These are phyloP conservation scores for Emys orbicularis DNA, from an alignment of 2,797 vertebrate genomes.

Conservation along the genomic window DNA sequence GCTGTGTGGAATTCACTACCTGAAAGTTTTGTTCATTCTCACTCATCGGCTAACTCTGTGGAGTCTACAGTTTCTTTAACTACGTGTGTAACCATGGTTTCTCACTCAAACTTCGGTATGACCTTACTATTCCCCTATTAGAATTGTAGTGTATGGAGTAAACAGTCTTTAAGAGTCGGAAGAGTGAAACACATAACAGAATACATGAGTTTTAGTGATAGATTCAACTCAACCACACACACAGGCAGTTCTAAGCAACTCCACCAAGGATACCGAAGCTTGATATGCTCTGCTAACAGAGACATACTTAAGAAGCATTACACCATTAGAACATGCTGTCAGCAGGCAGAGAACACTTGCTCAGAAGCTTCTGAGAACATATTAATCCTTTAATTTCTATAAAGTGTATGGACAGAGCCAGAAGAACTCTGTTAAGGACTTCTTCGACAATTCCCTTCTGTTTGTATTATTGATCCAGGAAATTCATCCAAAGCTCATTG, in stretches of 20 bases:
- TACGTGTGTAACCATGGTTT: neutral
- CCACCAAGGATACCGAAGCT: rapidly evolving
- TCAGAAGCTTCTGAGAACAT: neutral
- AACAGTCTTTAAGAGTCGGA: neutral
- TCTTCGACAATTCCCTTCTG: neutral
- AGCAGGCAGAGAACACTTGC: neutral
- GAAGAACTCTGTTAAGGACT: neutral
- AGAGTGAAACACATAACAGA: neutral
- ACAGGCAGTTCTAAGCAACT: neutral
- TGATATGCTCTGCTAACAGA: neutral
- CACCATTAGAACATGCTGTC: neutral
- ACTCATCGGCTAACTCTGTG: neutral
- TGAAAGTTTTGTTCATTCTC: neutral
- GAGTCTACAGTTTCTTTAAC: neutral
- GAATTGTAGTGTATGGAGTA: neutral
- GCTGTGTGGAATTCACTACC: neutral
- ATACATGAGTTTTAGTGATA: neutral
- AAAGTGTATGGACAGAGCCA: neutral
- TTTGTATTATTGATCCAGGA: neutral
- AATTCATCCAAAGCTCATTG: neutral
- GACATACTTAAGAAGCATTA: neutral
- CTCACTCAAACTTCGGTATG: neutral
- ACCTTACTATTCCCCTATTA: neutral
- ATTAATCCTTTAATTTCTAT: neutral
- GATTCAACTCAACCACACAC: neutral